phyloP scores from a whole-genome alignment of 2,888 invertebrate genomes.

The Elysia crispata region DNA sequence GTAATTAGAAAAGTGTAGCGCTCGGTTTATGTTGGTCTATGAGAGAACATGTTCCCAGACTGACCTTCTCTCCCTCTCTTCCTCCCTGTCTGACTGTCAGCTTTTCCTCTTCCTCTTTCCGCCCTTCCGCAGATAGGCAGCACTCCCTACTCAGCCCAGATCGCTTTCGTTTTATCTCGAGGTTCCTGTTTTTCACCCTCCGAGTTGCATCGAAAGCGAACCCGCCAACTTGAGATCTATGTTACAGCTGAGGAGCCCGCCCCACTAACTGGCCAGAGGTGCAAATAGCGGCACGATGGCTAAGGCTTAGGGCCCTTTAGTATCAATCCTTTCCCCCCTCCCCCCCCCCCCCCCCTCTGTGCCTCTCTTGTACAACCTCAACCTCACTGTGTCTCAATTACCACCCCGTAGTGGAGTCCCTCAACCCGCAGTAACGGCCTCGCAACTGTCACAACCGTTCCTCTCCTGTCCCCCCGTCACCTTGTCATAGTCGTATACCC shows the following conservation, averaged over 20 bases:
- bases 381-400: neutral
- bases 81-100: conserved; percentile 15
- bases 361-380: neutral
- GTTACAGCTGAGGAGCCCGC: neutral
- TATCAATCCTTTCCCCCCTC: neutral
- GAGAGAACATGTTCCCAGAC: too few species aligned
- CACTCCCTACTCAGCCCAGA: neutral
- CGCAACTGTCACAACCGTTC: neutral
- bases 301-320: neutral
- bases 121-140: neutral
- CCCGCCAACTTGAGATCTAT: neutral
- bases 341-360: conserved; percentile 10
- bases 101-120: conserved; percentile 2
- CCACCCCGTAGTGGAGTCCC: neutral
- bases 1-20: neutral
- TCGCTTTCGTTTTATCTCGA: neutral
- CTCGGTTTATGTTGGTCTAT: neutral
- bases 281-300: too few species aligned
- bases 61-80: conserved; percentile 38
- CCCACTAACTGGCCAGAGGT: conserved; percentile 12
- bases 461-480: neutral
- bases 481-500: neutral
- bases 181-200: neutral
- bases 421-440: neutral
- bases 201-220: neutral